A percentile compares a stretch with the other conserved stretches of the same genome.
These are phyloP conservation scores for Meloe dianella DNA, from an alignment of 2,888 invertebrate genomes.

Conservation along the genomic window DNA sequence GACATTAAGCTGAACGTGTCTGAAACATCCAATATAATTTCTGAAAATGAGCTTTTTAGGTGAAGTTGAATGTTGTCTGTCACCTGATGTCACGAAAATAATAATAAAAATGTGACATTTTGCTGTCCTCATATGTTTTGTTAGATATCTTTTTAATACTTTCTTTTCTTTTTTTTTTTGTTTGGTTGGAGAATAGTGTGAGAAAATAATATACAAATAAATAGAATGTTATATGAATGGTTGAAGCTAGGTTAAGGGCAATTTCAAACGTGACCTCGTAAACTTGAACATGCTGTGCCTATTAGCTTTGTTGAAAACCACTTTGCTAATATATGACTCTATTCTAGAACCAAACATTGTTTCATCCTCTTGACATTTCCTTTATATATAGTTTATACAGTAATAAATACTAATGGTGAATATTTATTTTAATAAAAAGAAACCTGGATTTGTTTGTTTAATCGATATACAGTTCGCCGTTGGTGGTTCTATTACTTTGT, in stretches of 20 bases:
- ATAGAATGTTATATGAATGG: too few species aligned
- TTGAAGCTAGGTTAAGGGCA: too few species aligned
- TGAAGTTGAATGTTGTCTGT: neutral
- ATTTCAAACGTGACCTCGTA: neutral
- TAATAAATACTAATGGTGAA: too few species aligned
- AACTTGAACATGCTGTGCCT: neutral
- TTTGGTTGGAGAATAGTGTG: neutral
- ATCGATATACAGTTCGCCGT: too few species aligned
- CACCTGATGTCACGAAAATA: neutral
- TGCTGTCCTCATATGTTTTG: neutral
- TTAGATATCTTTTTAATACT: neutral
- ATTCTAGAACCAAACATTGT: too few species aligned
- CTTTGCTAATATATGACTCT: too few species aligned
- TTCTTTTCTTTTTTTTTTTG: neutral
- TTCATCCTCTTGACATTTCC: too few species aligned
- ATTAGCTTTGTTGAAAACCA: too few species aligned
- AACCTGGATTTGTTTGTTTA: neutral
- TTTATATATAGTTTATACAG: too few species aligned
- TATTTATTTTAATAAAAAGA: neutral
- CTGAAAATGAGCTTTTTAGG: neutral
- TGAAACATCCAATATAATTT: neutral
- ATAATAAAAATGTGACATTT: neutral
- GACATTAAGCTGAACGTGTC: neutral
- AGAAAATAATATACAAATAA: too few species aligned
- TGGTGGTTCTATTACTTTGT: too few species aligned